phyloP scores from a whole-genome alignment of 2,888 invertebrate genomes.

The Lepas anatifera region DNA sequence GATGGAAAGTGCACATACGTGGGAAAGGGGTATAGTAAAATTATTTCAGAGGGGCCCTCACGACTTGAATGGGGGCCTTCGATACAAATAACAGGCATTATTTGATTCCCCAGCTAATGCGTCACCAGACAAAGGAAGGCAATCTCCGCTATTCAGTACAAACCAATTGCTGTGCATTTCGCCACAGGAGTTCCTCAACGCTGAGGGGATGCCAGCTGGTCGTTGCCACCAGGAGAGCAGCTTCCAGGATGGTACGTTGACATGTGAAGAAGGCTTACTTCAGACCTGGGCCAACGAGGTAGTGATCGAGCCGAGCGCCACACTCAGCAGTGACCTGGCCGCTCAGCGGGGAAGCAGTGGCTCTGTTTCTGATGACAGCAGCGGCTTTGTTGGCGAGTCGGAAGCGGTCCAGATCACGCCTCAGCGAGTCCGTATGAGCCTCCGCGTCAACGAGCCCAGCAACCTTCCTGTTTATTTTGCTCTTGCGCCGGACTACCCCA shows the following conservation, averaged over 20 bases:
- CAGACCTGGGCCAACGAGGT: slow-evolving; percentile 20
- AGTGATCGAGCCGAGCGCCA: slow-evolving; percentile 15
- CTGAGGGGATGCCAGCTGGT: slow-evolving; percentile 14
- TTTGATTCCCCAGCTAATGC: too few relatives aligned
- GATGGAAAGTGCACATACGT: too few relatives aligned
- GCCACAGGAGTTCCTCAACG: slow-evolving; percentile 20
- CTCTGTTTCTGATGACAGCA: slow-evolving; percentile 10
- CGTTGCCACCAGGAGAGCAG: slow-evolving; percentile 20
- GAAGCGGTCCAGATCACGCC: slow-evolving; percentile 17
- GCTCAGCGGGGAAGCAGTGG: slow-evolving; percentile 20
- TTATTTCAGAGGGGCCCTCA: too few relatives aligned
- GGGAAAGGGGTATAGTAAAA: too few relatives aligned
- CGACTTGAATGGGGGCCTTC: too few relatives aligned
- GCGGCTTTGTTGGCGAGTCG: neutral
- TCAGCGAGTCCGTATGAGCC: slow-evolving; percentile 15
- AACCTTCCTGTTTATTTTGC: slow-evolving; percentile 23
- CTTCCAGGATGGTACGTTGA: slow-evolving; percentile 13
- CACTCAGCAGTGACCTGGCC: slow-evolving; percentile 15
- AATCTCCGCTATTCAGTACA: too few relatives aligned
- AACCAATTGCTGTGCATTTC: too few relatives aligned
- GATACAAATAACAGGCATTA: too few relatives aligned
- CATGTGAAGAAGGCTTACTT: slow-evolving; percentile 16
- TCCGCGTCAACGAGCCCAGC: slow-evolving; percentile 19
- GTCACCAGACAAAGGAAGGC: too few relatives aligned
- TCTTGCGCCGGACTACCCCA: slow-evolving; percentile 65